phyloP scores from a whole-genome alignment of 2,797 vertebrate genomes.

The Cetoscarus ocellatus region DNA sequence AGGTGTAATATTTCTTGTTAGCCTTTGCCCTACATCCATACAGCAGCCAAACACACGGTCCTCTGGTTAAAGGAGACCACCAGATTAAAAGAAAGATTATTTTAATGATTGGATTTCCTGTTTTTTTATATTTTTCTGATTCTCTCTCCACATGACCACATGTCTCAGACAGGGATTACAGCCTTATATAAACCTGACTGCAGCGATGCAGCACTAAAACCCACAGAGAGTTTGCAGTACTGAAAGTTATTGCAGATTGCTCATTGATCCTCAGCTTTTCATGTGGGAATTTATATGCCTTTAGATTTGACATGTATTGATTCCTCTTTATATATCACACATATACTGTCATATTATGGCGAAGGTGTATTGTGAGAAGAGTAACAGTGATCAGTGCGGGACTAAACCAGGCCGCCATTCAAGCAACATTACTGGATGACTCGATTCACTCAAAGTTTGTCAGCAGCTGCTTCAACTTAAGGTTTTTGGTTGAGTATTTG shows the following conservation, averaged over 20 bases:
- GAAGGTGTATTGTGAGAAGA: constrained; percentile 38
- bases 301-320: constrained; percentile 43
- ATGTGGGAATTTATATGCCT: constrained; percentile 25
- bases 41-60: background rate
- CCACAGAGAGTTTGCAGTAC: constrained; percentile 33
- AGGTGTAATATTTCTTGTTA: constrained; percentile 6
- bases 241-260: constrained; percentile 52
- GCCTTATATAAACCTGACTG: constrained; percentile 44
- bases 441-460: constrained; percentile 4
- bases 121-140: background rate
- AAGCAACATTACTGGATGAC: constrained; percentile 18
- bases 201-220: constrained; percentile 22
- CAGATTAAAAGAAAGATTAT: constrained; percentile 3
- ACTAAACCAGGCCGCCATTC: constrained; percentile 26
- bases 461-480: background rate
- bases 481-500: too few relatives aligned
- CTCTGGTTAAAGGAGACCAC: background rate
- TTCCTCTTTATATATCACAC: constrained; percentile 37
- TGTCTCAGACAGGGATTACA: constrained; percentile 34
- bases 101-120: background rate
- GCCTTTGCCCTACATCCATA: background rate
- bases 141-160: constrained; percentile 16
- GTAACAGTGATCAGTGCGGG: constrained; percentile 61
- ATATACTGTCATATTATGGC: constrained; percentile 40
- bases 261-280: constrained; percentile 54